phyloP scores from a whole-genome alignment of 2,888 invertebrate genomes.

The Oscheius sp. region DNA sequence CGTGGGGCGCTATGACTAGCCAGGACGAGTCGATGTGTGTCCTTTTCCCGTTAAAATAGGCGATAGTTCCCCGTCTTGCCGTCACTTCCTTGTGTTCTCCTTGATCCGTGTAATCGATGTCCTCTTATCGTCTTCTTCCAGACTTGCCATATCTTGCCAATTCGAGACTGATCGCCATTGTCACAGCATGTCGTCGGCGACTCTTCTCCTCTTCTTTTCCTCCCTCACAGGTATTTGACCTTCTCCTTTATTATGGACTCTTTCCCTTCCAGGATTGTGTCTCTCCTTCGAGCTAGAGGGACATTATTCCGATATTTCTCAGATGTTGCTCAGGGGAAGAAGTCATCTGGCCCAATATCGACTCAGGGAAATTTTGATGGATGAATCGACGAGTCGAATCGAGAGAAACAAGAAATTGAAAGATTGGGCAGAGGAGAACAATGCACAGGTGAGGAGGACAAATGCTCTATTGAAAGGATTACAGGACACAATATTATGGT shows the following conservation, averaged over 20 bases:
- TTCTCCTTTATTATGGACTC: not conserved
- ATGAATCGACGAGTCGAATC: not conserved
- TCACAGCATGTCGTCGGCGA: not conserved
- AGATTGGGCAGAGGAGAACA: not conserved
- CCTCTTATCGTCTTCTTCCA: conserved; percentile 21
- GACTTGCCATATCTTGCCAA: conserved; percentile 19
- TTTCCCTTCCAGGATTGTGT: not conserved
- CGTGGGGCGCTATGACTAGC: no score
- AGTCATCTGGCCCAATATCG: not conserved
- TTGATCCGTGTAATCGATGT: conserved; percentile 3
- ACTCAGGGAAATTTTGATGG: not conserved
- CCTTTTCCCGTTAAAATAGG: no score
- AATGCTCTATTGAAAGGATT: not conserved
- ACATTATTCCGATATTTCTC: conserved; percentile 8
- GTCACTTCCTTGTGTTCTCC: not conserved
- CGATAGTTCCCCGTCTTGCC: no score
- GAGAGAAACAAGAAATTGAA: conserved; percentile 7
- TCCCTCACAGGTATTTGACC: not conserved
- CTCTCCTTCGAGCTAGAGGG: not conserved
- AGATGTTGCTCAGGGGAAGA: conserved; percentile 2
- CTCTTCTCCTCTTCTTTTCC: not conserved
- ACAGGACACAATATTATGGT: not conserved
- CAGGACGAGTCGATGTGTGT: no score
- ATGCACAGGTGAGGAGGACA: not conserved
- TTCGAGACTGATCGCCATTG: conserved; percentile 1